Base-by-base conservation (phyloP, 2,113 vertebrate genomes). In the Microtus oregoni region DNA sequence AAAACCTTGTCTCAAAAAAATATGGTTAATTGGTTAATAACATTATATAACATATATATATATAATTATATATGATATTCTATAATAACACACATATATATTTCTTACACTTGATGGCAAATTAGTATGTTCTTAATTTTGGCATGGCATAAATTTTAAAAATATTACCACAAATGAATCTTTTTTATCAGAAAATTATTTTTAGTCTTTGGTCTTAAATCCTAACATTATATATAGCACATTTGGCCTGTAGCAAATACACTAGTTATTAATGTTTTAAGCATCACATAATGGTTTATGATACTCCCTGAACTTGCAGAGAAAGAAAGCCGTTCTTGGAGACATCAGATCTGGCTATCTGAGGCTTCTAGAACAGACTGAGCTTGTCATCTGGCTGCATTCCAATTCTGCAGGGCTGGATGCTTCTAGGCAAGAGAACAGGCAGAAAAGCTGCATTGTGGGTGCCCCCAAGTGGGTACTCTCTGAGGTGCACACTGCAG, bases 391-490 rank as follows among this genome's bases (percentile, higher is more conserved):
- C 86, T 70, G 87, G 90, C 90, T 95, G 38, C 44, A 32, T 32
- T 90, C 88, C 95, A 88, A 70, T 11, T 90, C 90, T 93, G 79
- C 41, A 14, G 35, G 75, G n/a, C 50, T 78, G 32, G 41, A 92
- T 70, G 89, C 63, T 95, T 79, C 78, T 61, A 79, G 76, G 58
- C 87, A 47, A 41, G 14, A 93, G 61, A 82, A 91, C 76, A 93
- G 77, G 77, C 76, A 73, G 77, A 88, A 95, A 97, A 82, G 38
- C 96, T 97, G 96, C 97, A 95, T 93, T 97, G 85, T 96, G 95
- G 96, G 96, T 98, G 97, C 97, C 97, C 97, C 97, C 97, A 95
- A 96, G 97, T 97, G 97, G 97, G 93, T 93, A 96, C 72, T 96
- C 81, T 95, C 94, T 97, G 96, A 96, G 93, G 90, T 98, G 97